Evolutionary conservation across 1,140 invertebrate species (phyloP).

Genomic region (Brachionus manjavacas): DNA sequence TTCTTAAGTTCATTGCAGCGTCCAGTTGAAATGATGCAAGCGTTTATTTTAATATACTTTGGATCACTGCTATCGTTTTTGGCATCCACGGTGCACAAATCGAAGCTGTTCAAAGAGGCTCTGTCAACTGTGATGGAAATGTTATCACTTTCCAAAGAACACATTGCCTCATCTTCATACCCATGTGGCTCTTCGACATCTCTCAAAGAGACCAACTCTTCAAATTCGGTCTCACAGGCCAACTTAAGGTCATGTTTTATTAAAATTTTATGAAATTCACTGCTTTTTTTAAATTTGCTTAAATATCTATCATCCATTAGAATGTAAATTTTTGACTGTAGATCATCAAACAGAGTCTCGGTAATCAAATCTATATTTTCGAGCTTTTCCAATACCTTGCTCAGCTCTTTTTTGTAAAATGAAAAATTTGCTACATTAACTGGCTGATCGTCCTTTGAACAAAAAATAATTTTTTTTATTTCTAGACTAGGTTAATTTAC

Average conservation of each 20-base stretch:
- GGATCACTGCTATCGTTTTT: background rate
- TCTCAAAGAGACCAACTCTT: background rate
- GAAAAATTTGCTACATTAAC: conserved; percentile 45
- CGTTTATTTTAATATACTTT: background rate
- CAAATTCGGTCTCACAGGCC: background rate
- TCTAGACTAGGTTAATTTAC: conserved; percentile 47
- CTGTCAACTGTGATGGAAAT: background rate
- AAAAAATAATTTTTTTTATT: conserved; percentile 45
- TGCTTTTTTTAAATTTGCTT: conserved; percentile 1
- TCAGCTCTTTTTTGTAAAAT: conserved; percentile 64
- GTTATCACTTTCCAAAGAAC: background rate
- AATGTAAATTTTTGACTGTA: conserved; percentile 62
- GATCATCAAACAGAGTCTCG: conserved; percentile 77
- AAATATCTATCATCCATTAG: conserved; percentile 38
- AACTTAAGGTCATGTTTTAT: conserved; percentile 17
- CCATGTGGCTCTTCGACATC: background rate
- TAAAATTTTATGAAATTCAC: conserved; percentile 8
- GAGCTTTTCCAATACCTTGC: conserved; percentile 67
- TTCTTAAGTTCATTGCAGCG: conserved; percentile 15
- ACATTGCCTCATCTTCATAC: background rate
- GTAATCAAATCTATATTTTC: conserved; percentile 62
- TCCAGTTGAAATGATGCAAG: conserved; percentile 25
- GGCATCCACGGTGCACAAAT: background rate
- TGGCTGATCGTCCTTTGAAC: conserved; percentile 45
- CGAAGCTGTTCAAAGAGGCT: conserved; percentile 5